Evolutionary conservation across 2,113 vertebrate species (phyloP).

Genomic region (Alouatta palliata): DNA sequence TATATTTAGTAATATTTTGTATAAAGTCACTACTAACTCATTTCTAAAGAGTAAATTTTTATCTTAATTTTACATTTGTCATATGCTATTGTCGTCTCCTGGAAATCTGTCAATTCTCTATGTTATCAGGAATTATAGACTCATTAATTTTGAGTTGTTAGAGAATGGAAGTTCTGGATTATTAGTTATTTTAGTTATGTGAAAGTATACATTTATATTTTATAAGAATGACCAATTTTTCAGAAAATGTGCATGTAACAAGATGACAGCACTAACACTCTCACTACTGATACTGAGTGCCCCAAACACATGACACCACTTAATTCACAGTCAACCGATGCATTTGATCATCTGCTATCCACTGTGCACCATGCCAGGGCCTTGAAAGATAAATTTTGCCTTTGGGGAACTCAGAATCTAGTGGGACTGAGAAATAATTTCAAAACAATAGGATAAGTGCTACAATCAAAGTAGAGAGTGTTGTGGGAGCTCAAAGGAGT

Average conservation of each 20-base stretch:
- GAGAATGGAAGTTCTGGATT: neutral
- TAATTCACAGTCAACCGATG: neutral
- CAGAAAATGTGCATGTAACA: neutral
- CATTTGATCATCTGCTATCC: neutral
- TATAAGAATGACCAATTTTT: neutral
- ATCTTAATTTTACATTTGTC: neutral
- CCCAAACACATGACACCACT: neutral
- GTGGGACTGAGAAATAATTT: neutral
- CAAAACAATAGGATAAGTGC: neutral
- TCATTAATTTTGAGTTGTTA: neutral
- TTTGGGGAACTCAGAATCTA: neutral
- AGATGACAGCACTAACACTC: neutral
- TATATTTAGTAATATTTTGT: neutral
- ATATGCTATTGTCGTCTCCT: neutral
- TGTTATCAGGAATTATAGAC: neutral
- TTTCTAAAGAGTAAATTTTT: neutral
- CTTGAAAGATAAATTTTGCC: neutral
- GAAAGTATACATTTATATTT: neutral
- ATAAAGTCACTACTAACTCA: neutral
- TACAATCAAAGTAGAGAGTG: neutral
- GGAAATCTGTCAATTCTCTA: neutral
- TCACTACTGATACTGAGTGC: neutral
- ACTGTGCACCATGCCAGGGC: no score
- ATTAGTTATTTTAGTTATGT: neutral
- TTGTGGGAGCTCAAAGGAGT: neutral